Evolutionary conservation across 2,113 vertebrate species (phyloP).

Genomic region (Megalops atlanticus): DNA sequence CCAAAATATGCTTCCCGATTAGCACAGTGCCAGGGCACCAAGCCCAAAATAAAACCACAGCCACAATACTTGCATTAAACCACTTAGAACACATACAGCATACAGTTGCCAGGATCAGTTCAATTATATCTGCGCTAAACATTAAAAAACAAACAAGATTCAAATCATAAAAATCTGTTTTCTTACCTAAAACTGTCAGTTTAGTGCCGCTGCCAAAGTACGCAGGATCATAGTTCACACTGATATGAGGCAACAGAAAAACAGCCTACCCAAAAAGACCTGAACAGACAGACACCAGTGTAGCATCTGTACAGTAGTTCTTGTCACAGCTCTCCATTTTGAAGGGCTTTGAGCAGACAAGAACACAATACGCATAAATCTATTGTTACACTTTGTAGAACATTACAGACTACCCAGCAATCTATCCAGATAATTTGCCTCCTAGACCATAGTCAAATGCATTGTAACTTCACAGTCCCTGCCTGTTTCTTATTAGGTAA

Average conservation of each 20-base stretch:
- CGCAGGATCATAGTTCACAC: conserved; percentile 66
- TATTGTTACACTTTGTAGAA: background rate
- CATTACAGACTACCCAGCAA: background rate
- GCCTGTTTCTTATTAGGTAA: too few relatives aligned
- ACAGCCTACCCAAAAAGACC: conserved; percentile 19
- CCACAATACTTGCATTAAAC: background rate
- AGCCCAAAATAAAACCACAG: background rate
- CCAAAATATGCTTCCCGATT: conserved; percentile 43
- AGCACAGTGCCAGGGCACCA: background rate
- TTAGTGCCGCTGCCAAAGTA: conserved; percentile 77
- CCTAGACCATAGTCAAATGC: background rate
- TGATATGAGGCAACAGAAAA: conserved; percentile 62
- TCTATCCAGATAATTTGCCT: background rate
- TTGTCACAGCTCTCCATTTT: background rate
- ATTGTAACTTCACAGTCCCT: background rate
- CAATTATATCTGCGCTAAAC: background rate
- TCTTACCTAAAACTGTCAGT: conserved; percentile 68
- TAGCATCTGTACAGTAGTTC: background rate
- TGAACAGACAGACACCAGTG: background rate
- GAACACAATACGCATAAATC: background rate
- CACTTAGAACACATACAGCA: background rate
- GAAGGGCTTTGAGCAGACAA: background rate
- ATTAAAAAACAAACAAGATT: background rate
- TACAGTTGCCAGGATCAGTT: background rate
- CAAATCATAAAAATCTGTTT: background rate